Evolutionary conservation across 2,113 vertebrate genomes (phyloP).

Genomic region (Galbula dea): DNA sequence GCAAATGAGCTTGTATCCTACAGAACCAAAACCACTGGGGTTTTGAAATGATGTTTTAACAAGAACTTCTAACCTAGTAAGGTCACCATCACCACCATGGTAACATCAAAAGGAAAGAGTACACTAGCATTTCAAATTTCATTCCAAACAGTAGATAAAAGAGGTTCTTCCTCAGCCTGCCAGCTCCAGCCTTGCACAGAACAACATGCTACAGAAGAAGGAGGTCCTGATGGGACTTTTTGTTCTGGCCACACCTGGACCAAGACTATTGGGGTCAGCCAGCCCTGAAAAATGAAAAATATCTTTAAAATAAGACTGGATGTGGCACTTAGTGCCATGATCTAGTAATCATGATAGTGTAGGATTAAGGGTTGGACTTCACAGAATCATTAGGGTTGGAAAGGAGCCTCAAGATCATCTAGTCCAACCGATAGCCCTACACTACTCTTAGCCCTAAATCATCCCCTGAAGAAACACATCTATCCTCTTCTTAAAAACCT

Average conservation of each 20-base stretch:
- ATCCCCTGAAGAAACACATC: no score
- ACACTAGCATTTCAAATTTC: neutral
- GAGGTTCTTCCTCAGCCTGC: neutral
- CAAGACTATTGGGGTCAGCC: neutral
- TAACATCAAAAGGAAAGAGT: constrained; percentile 26
- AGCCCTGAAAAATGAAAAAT: neutral
- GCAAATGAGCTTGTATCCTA: neutral
- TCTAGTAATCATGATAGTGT: no score
- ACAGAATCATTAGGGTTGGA: no score
- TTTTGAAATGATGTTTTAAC: constrained; percentile 22
- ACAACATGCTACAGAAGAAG: neutral
- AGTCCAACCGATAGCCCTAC: no score
- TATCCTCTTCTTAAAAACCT: no score
- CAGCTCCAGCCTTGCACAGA: neutral
- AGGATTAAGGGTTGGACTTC: no score
- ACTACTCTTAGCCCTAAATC: no score
- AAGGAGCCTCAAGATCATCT: no score
- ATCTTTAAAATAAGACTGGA: no score
- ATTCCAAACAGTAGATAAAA: constrained; percentile 22
- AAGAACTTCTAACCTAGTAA: constrained; percentile 7
- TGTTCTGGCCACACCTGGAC: neutral
- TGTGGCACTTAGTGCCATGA: no score
- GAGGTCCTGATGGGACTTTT: neutral
- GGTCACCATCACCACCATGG: constrained; percentile 18
- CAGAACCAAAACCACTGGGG: neutral